These are phyloP conservation scores for Gila orcuttii DNA, from an alignment of 2,113 vertebrate genomes.

Conservation along the genomic window DNA sequence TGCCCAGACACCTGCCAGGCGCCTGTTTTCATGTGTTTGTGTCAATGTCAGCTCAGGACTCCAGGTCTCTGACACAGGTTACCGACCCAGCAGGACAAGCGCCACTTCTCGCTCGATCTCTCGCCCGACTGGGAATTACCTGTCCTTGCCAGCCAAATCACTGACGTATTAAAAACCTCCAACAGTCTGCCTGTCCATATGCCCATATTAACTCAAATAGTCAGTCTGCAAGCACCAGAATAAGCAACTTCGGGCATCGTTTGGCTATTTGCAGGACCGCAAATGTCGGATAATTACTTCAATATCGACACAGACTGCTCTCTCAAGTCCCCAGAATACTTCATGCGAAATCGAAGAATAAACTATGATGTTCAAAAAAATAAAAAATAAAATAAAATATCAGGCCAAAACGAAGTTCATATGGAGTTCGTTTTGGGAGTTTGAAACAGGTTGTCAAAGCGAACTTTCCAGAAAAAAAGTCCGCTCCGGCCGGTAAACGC, in stretches of 20 bases:
- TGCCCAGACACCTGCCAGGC: constrained; percentile 36
- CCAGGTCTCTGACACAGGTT: constrained; percentile 57
- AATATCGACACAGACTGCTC: not conserved
- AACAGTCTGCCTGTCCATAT: constrained; percentile 63
- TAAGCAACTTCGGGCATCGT: constrained; percentile 18
- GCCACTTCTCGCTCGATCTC: constrained; percentile 38
- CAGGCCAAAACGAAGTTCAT: too few species aligned
- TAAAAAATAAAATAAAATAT: too few species aligned
- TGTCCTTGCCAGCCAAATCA: constrained; percentile 53
- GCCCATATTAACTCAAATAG: constrained; percentile 55
- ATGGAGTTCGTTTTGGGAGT: too few species aligned
- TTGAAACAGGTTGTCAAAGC: too few species aligned
- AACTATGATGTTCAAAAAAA: too few species aligned
- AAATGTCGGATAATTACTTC: not conserved
- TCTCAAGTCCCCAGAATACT: not conserved
- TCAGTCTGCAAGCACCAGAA: constrained; percentile 34
- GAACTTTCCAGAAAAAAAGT: too few species aligned
- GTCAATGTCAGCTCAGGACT: constrained; percentile 40
- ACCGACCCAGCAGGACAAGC: constrained; percentile 50
- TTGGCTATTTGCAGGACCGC: not conserved
- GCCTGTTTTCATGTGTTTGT: constrained; percentile 42
- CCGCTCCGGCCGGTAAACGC: too few species aligned
- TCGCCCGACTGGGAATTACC: constrained; percentile 64
- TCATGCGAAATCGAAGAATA: too few species aligned
- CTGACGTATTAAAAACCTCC: constrained; percentile 59